phyloP scores from a whole-genome alignment of 2,113 vertebrate genomes.

The Rynchops niger region DNA sequence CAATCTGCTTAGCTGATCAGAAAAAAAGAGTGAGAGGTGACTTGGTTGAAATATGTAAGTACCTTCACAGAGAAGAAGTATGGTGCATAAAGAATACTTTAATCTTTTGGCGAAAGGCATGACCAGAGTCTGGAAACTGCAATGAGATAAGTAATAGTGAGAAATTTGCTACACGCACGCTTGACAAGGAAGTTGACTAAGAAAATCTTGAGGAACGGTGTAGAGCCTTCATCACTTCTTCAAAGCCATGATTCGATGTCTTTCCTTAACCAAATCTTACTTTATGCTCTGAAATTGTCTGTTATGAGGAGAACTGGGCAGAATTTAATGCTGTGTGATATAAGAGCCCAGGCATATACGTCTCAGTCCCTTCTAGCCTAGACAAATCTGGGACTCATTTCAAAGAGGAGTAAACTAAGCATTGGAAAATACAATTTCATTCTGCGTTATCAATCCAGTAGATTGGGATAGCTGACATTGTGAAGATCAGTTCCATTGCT shows the following conservation, averaged over 20 bases:
- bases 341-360: not conserved
- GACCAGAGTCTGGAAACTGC: not conserved
- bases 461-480: not conserved
- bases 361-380: not conserved
- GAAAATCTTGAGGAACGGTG: not conserved
- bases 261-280: not conserved
- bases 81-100: not conserved
- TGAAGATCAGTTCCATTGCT: not conserved
- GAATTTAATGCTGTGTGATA: not conserved
- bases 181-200: not conserved
- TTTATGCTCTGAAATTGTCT: not conserved
- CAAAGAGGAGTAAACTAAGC: constrained; percentile 27
- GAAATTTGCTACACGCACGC: not conserved
- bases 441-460: constrained; percentile 5
- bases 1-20: not conserved
- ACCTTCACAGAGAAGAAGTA: not conserved
- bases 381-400: not conserved
- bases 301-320: not conserved
- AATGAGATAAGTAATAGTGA: not conserved
- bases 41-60: not conserved
- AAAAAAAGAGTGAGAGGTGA: not conserved
- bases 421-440: constrained; percentile 14
- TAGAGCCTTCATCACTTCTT: not conserved
- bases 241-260: not conserved
- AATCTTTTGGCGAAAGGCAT: not conserved